Base-by-base conservation (phyloP, 2,113 vertebrate species). In the Opisthocomus hoazin region DNA sequence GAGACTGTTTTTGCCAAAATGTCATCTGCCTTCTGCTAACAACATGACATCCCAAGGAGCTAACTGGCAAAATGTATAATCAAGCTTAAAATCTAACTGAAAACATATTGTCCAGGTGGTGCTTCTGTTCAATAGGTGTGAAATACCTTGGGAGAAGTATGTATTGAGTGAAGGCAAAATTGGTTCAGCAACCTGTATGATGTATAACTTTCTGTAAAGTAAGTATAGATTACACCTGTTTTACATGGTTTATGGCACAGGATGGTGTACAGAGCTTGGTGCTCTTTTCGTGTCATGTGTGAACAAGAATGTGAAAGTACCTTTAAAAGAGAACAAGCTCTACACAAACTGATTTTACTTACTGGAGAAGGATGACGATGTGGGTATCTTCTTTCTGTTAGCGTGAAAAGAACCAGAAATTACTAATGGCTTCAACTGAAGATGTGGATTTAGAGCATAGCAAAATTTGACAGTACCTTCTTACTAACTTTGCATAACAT, bases 321-420 rank as follows among this genome's bases (percentile, higher is more conserved):
- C 90, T 63, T 2, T 37, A 58, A 68, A 81, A 76, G 27, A 45
- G 8, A 71, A 7, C 12, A 61, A 37, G n/a, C 43, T 74, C 20
- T 61, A 34, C 22, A 23, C 39, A 74, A 30, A 75, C 14, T 10
- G 19, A 37, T 83, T 70, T 81, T 69, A 24, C 6, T 57, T 85
- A 65, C 0, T 1, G 2, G 30, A 22, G 27, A 20, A 78, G 9
- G 19, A 61, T 6, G 7, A 23, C 34, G 21, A 2, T n/a, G 13
- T 29, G 5, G 15, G 1, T 54, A 5, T 46, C 84, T 57, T 76
- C 76, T 76, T 70, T n/a, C 12, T 30, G 4, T 32, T 70, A 20
- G 3, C 3, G 1, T 46, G 19, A 57, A 80, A 66, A 80, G 32
- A 45, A 70, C 8, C 26, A 69, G 41, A 68, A 70, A 10, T 2